These are phyloP conservation scores for Coryphaenoides rupestris DNA, from an alignment of 2,113 vertebrate genomes.

Conservation along the genomic window DNA sequence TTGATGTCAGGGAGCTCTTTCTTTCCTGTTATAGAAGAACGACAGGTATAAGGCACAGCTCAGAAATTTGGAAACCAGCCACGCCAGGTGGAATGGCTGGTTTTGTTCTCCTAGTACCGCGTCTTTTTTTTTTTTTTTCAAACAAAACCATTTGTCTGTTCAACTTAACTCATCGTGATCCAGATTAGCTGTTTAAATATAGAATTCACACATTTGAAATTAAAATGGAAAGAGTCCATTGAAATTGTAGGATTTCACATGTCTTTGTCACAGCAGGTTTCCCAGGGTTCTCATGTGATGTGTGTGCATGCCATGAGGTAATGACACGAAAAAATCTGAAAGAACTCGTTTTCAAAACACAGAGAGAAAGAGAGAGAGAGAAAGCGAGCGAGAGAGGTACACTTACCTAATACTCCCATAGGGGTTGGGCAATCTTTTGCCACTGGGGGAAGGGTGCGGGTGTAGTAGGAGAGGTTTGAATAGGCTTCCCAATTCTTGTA, in stretches of 20 bases:
- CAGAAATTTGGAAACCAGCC: no score
- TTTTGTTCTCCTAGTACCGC: not conserved
- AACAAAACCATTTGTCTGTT: not conserved
- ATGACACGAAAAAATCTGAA: conserved; percentile 63
- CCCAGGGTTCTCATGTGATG: no score
- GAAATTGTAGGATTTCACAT: no score
- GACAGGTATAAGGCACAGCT: not conserved
- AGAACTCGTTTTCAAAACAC: conserved; percentile 67
- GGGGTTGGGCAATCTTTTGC: conserved; percentile 89
- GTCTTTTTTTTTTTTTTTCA: not conserved
- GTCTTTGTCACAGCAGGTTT: not conserved
- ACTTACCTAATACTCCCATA: conserved; percentile 91
- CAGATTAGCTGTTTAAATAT: no score
- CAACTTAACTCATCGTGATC: not conserved
- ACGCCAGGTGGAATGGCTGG: no score
- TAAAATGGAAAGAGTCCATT: no score
- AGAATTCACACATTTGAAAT: no score
- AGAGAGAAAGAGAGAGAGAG: no score
- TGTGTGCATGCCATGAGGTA: not conserved
- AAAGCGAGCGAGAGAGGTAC: not conserved
- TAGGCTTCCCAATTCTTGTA: conserved; percentile 96
- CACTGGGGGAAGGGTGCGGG: conserved; percentile 87
- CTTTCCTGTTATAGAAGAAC: conserved; percentile 77
- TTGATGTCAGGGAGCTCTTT: conserved; percentile 87
- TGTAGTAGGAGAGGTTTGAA: conserved; percentile 93